Conservation (phyloP, 2,888 invertebrate species). For the Gryllus longicercus region DNA sequence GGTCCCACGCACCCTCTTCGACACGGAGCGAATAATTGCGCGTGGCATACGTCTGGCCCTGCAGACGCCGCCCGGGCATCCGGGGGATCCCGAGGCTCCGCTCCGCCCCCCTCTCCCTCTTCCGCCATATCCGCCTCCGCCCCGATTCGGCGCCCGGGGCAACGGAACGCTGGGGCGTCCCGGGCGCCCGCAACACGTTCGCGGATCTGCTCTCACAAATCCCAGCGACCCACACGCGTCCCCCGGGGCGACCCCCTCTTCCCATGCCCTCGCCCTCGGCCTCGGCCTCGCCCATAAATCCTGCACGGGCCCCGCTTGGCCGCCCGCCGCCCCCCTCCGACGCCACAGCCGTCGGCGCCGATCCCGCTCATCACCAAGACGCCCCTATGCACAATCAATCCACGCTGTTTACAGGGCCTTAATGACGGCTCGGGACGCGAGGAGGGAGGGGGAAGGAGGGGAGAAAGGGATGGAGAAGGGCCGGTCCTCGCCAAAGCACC, state of each 20-base stretch:
- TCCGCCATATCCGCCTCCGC: neutral
- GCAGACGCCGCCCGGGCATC: neutral
- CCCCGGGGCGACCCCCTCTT: conserved; percentile 6
- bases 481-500: too few relatives aligned
- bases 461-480: too few relatives aligned
- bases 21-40: neutral
- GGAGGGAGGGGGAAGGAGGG: neutral
- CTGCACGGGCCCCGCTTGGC: neutral
- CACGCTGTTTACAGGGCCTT: neutral
- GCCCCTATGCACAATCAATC: conserved; percentile 11
- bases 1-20: too few relatives aligned
- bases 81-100: neutral
- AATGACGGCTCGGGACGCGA: neutral
- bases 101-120: neutral
- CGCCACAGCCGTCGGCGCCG: neutral
- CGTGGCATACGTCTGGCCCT: neutral
- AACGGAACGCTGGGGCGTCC: neutral
- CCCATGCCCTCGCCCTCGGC: neutral
- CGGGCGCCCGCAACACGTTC: neutral
- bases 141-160: neutral
- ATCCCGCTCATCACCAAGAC: conserved; percentile 1
- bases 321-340: neutral
- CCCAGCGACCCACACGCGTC: neutral
- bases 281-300: neutral
- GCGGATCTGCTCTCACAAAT: conserved; percentile 8